phyloP scores from a whole-genome alignment of 2,888 invertebrate species.

The Aricia artaxerxes region DNA sequence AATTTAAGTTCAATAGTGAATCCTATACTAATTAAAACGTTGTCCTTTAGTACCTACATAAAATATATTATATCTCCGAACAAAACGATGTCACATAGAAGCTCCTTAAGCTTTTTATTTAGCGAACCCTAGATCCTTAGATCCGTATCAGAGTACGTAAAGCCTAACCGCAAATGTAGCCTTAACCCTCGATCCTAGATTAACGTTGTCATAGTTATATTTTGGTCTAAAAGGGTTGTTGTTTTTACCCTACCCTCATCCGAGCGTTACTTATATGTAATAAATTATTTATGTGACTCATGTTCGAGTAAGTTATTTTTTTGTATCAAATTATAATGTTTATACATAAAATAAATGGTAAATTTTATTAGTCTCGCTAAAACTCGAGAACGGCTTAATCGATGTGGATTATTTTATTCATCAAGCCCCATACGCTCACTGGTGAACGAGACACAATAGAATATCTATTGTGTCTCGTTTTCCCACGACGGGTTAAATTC shows the following conservation, averaged over 20 bases:
- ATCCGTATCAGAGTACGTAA: background rate
- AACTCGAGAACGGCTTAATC: too few relatives aligned
- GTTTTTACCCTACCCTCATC: background rate
- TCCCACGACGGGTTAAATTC: too few relatives aligned
- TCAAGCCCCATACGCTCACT: too few relatives aligned
- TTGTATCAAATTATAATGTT: too few relatives aligned
- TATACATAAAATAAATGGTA: too few relatives aligned
- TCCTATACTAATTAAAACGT: too few relatives aligned
- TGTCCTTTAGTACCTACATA: too few relatives aligned
- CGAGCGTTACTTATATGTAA: background rate
- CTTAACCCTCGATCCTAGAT: conserved; percentile 14
- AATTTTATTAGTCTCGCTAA: too few relatives aligned
- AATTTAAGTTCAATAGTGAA: too few relatives aligned
- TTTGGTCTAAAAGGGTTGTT: conserved; percentile 10
- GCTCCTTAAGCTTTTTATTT: background rate
- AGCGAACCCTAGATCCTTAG: conserved; percentile 16
- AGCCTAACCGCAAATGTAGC: conserved; percentile 12
- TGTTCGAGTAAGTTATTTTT: background rate
- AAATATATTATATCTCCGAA: background rate
- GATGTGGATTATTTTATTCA: too few relatives aligned
- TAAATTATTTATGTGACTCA: background rate
- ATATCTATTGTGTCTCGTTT: too few relatives aligned
- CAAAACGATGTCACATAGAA: background rate
- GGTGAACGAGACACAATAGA: too few relatives aligned
- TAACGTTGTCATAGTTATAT: conserved; percentile 3